phyloP scores from a whole-genome alignment of 1,140 invertebrate species.

The Euwallacea fornicatus region DNA sequence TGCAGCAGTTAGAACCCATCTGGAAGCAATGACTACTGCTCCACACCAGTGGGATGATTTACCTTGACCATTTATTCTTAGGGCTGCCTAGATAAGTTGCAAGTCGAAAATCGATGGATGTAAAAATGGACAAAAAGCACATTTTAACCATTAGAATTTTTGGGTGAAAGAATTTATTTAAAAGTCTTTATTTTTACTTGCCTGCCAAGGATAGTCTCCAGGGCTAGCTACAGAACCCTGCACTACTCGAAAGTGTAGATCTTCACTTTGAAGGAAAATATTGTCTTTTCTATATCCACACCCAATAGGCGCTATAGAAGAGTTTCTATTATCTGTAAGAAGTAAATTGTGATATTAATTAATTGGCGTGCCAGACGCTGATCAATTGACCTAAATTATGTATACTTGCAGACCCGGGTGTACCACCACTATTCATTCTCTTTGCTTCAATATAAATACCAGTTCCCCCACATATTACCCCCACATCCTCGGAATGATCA shows the following conservation, averaged over 20 bases:
- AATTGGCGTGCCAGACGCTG: too few relatives aligned
- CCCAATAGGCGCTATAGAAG: slow-evolving; percentile 28
- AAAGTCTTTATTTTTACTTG: slow-evolving; percentile 44
- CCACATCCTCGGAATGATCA: slow-evolving; percentile 74
- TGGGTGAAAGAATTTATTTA: slow-evolving; percentile 8
- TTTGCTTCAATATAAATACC: slow-evolving; percentile 17
- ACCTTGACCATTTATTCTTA: slow-evolving; percentile 62
- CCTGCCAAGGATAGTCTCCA: slow-evolving; percentile 80
- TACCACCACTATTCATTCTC: slow-evolving; percentile 1
- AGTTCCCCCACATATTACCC: slow-evolving; percentile 60
- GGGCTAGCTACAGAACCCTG: slow-evolving; percentile 59
- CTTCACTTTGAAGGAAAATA: slow-evolving; percentile 53
- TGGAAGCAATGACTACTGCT: slow-evolving; percentile 69
- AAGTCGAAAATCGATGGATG: background rate
- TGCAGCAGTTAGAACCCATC: slow-evolving; percentile 76
- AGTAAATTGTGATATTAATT: background rate
- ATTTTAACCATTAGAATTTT: background rate
- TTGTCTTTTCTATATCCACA: slow-evolving; percentile 59
- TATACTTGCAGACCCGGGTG: background rate
- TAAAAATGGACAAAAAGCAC: background rate
- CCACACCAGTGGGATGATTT: slow-evolving; percentile 74
- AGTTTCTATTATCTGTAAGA: background rate
- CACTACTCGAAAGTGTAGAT: slow-evolving; percentile 59
- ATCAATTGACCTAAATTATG: slow-evolving; percentile 13
- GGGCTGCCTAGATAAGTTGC: slow-evolving; percentile 61